Evolutionary conservation across 2,797 vertebrate genomes (phyloP), one percentile per base, ranked within the genome.

Genomic region (Cichlasoma orientale): DNA sequence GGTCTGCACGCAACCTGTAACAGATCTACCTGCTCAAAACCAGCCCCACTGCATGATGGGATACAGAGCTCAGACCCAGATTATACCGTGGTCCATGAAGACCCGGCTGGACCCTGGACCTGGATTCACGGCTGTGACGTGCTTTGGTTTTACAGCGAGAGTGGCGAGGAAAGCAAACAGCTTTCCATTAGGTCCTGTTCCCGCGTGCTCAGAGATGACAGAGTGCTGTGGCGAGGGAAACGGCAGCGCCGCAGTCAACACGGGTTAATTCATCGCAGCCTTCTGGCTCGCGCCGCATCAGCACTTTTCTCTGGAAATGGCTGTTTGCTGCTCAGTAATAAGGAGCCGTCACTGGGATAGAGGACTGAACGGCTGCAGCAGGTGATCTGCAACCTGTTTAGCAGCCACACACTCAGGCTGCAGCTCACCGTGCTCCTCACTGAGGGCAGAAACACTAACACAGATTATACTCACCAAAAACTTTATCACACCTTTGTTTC

Each of bases 261-360:
- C 36, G 82, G 90, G 88, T 93, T 91, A 91, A 94, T 90, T 90
- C 91, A 93, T 85, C 75, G 78, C 87, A 75, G 87, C 89, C 83
- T 79, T 87, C 59, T 31, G 91, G 94, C 91, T 59, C 82, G 25
- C 73, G 94, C 94, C 16, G 8, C 88, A 87, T 96, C 95, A 96
- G 95, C 96, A 94, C 75, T 94, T 96, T 94, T 85, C 92, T 80
- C 90, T 92, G 92, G 91, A 95, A 96, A 93, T 87, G 82, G 91
- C 92, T 88, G 82, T 93, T 86, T 80, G 76, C 87, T 77, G 87
- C 80, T 87, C 73, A 86, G 92, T 92, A 94, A 85, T 91, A 93
- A 95, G 92, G 70, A 90, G 79, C 75, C 72, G 77, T 85, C 75
- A 82, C 53, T 75, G 56, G 8, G 13, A 84, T 4, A 23, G 44